Conservation (phyloP, 2,888 invertebrate genomes). For the Geotrupes spiniger region DNA sequence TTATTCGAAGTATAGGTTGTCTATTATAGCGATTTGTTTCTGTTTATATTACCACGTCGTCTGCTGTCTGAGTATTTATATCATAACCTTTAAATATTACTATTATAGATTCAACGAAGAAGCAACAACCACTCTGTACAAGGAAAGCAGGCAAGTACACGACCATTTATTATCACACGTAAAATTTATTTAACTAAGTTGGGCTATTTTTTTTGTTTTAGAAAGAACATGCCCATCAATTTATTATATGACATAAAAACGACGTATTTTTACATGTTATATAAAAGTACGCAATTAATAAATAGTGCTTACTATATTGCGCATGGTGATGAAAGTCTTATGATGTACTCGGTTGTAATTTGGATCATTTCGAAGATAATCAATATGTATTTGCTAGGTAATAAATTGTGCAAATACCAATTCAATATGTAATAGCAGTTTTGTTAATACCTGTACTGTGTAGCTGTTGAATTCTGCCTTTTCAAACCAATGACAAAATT, state of each 20-base stretch:
- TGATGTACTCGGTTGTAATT: slow-evolving; percentile 5
- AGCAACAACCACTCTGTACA: not conserved
- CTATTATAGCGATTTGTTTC: not conserved
- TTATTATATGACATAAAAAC: slow-evolving; percentile 12
- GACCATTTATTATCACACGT: not conserved
- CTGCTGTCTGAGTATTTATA: slow-evolving; percentile 6
- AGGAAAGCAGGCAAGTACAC: slow-evolving; percentile 8
- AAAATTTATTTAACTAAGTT: not conserved
- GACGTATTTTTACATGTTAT: slow-evolving; percentile 16
- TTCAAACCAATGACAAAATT: too few species aligned
- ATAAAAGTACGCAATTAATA: slow-evolving; percentile 10
- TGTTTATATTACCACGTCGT: slow-evolving; percentile 9
- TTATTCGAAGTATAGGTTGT: slow-evolving; percentile 9
- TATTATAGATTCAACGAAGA: not conserved
- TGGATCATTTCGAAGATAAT: slow-evolving; percentile 14
- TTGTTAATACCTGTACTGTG: too few species aligned
- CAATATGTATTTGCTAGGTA: slow-evolving; percentile 13
- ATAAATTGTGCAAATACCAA: too few species aligned
- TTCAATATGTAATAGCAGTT: too few species aligned
- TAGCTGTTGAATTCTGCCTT: too few species aligned
- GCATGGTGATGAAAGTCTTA: not conserved
- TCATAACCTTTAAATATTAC: not conserved
- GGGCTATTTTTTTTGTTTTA: not conserved
- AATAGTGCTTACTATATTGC: slow-evolving; percentile 10
- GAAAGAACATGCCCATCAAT: slow-evolving; percentile 15